Conservation (phyloP, 35 echinoderm and acorn worm species). For the Heliocidaris erythrogramma region DNA sequence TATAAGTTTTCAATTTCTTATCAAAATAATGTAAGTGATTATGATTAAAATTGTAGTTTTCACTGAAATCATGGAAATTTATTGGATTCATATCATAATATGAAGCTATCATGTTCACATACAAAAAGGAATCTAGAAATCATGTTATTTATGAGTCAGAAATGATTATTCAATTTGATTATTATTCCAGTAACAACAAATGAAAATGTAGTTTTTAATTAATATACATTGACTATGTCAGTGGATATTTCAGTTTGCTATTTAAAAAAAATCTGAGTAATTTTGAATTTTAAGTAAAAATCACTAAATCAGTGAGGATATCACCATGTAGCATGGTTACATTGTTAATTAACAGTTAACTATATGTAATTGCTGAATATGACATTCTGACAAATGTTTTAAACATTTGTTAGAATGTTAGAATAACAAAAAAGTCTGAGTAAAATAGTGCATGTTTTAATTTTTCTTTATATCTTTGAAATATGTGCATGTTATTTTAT, state of each 20-base stretch:
- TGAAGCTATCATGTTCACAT: not conserved
- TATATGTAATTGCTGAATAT: too few species aligned
- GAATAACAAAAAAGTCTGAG: too few species aligned
- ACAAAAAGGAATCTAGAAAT: not conserved
- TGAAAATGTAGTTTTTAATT: not conserved
- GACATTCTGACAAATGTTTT: too few species aligned
- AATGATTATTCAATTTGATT: too few species aligned
- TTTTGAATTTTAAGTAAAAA: not conserved
- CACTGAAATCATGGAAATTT: not conserved
- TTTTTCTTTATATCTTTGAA: not conserved
- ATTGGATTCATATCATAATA: not conserved
- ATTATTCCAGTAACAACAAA: too few species aligned
- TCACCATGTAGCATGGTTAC: too few species aligned
- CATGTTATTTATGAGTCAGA: not conserved
- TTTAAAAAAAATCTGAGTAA: not conserved
- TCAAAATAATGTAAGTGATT: not conserved
- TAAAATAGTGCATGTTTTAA: not conserved
- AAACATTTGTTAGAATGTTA: too few species aligned
- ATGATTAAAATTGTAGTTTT: not conserved
- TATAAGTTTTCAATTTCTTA: not conserved
- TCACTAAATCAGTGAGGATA: not conserved
- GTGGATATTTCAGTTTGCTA: not conserved
- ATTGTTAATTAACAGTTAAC: too few species aligned
- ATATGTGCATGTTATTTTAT: not conserved
- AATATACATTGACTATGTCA: not conserved